Conservation (phyloP, 2,113 vertebrate genomes). For the Ochotona curzoniae region DNA sequence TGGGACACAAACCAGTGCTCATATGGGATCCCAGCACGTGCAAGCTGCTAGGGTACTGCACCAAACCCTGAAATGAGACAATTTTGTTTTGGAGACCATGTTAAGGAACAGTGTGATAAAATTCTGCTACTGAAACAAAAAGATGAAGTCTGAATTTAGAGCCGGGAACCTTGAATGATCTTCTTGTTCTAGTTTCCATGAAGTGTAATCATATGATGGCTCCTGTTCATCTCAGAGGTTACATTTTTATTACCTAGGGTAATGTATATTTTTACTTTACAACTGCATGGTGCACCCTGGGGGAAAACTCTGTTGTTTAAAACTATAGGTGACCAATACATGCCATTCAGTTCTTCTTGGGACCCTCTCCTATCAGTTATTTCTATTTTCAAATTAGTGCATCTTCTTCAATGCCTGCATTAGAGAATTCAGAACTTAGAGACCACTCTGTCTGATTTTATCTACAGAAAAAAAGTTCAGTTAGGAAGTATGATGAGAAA, state of each 20-base stretch:
- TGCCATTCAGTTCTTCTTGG: background rate
- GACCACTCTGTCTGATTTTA: background rate
- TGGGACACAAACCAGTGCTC: too few relatives aligned
- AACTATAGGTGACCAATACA: background rate
- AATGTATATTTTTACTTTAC: background rate
- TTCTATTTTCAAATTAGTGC: background rate
- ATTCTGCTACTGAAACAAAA: background rate
- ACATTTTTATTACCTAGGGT: background rate
- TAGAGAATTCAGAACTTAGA: slow-evolving; percentile 1
- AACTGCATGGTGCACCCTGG: background rate
- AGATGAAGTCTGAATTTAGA: background rate
- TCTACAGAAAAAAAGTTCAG: background rate
- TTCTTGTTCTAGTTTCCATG: background rate
- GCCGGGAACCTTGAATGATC: background rate
- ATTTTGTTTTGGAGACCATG: background rate
- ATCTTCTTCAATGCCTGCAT: background rate
- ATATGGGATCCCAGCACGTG: too few relatives aligned
- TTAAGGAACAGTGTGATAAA: background rate
- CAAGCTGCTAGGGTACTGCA: too few relatives aligned
- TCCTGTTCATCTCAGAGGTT: background rate
- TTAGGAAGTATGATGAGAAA: background rate
- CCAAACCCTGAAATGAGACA: background rate
- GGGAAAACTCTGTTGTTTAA: background rate
- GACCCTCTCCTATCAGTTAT: background rate
- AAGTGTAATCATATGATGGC: rapidly evolving